Evolutionary conservation across 2,113 vertebrate species (phyloP), one percentile per base, ranked within the genome.

Genomic region (Xyliphius kryptos): DNA sequence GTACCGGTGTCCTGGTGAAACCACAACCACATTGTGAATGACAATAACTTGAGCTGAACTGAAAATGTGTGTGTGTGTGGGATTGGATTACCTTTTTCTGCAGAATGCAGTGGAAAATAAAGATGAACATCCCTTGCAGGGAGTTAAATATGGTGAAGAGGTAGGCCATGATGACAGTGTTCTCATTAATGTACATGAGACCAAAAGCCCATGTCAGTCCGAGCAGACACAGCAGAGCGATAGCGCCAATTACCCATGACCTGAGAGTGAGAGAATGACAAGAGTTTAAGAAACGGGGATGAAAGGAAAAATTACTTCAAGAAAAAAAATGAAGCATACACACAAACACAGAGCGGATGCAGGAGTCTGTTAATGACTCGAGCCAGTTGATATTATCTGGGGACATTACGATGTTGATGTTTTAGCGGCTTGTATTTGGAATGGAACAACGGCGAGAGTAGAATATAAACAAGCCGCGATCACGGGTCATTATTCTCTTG

Each of bases 21-120:
- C n/a, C n/a, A n/a, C n/a, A n/a, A n/a, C n/a, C n/a, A n/a, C n/a
- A n/a, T n/a, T n/a, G n/a, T n/a, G n/a, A n/a, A n/a, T n/a, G n/a
- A n/a, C n/a, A n/a, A n/a, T n/a, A n/a, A n/a, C n/a, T n/a, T n/a
- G n/a, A n/a, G n/a, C n/a, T n/a, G n/a, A n/a, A n/a, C n/a, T n/a
- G n/a, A n/a, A n/a, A n/a, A n/a, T n/a, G n/a, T n/a, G n/a, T n/a
- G n/a, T n/a, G n/a, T n/a, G n/a, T n/a, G n/a, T n/a, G n/a, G n/a
- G n/a, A n/a, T n/a, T n/a, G n/a, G n/a, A n/a, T n/a, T 86, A 99
- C 96, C 94, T 98, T 99, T 82, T 99, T 99, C 84, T 99, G 96
- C 69, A 99, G 92, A 54, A 98, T 95, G 89, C 96, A 99, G 86
- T 99, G 96, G 85, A 99, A 99, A 88, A 99, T 98, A 87, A 98